These are phyloP conservation scores for Heliconius himera DNA, from an alignment of 1,140 invertebrate species.

Conservation along the genomic window DNA sequence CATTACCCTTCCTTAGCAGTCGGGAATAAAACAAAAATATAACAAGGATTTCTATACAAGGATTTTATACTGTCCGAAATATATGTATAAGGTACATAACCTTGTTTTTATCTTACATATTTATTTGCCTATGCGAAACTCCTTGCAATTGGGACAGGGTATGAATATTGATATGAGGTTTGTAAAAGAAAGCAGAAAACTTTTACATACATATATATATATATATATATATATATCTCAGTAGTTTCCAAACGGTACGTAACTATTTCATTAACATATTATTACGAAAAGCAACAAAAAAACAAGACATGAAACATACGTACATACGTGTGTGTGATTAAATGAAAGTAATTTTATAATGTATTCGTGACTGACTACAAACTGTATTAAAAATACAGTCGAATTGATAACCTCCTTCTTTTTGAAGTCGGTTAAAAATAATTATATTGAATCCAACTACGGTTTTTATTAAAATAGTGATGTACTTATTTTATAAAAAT, in stretches of 20 bases:
- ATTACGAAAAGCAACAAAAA: constrained; percentile 9
- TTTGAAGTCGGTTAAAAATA: too few relatives aligned
- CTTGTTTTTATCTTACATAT: neutral
- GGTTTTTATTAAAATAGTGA: neutral
- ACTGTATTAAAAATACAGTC: neutral
- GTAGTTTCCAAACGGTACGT: neutral
- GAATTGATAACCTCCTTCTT: too few relatives aligned
- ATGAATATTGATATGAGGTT: constrained; percentile 2
- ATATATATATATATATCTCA: neutral
- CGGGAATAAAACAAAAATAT: too few relatives aligned
- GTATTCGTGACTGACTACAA: neutral
- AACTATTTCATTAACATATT: constrained; percentile 9
- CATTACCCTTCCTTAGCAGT: too few relatives aligned
- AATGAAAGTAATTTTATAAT: neutral
- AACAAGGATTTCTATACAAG: too few relatives aligned
- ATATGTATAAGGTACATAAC: too few relatives aligned
- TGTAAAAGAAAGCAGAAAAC: neutral
- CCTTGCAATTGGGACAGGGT: constrained; percentile 4
- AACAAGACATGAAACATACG: neutral
- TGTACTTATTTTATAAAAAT: too few relatives aligned
- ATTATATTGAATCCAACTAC: neutral
- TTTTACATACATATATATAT: neutral
- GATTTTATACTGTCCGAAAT: too few relatives aligned
- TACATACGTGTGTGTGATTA: neutral
- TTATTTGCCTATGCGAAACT: neutral